Evolutionary conservation across 2,797 vertebrate genomes (phyloP), one percentile per base, ranked within the genome.

Genomic region (Phoxinus dragarum): DNA sequence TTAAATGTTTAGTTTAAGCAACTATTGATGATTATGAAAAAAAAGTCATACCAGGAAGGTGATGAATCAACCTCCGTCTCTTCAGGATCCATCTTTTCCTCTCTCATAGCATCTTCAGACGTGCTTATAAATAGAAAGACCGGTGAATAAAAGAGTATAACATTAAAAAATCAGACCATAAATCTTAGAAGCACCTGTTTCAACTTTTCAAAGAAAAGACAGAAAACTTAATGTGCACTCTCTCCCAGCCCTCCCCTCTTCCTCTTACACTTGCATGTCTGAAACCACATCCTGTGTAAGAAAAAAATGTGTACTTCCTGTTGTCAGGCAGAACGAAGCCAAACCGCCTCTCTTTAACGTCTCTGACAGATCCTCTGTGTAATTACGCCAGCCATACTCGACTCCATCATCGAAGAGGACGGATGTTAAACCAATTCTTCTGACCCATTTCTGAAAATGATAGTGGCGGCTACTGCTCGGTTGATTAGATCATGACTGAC

Each of bases 31-130:
- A 31, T 31, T 52, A 7, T 40, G 19, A 64, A 80, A 36, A 79
- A 21, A 11, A 86, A 14, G 34, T 47, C 89, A 75, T 94, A 96
- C 96, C 96, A 94, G 93, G 94, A 95, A 94, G 92, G 92, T 88
- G 85, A 90, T 1, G 87, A 80, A 83, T 94, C 91, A 36, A 81
- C 59, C 81, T 91, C 90, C 49, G 85, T 87, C 87, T 94, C 94
- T 89, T 95, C 94, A 87, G 90, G 90, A 86, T 96, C 95, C 96
- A 96, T 96, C 42, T 71, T 91, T 72, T 84, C 76, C 75, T 84
- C 75, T 71, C 52, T 92, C 89, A 95, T 85, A 75, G 84, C 93
- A 94, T 94, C 76, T 80, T 92, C 75, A 81, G 73, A 81, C 42
- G n/a, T 38, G 47, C 17, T 7, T 52, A 47, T 38, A 31, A 80